Conservation (phyloP, 1,140 invertebrate species). For the Drosophila funebris region DNA sequence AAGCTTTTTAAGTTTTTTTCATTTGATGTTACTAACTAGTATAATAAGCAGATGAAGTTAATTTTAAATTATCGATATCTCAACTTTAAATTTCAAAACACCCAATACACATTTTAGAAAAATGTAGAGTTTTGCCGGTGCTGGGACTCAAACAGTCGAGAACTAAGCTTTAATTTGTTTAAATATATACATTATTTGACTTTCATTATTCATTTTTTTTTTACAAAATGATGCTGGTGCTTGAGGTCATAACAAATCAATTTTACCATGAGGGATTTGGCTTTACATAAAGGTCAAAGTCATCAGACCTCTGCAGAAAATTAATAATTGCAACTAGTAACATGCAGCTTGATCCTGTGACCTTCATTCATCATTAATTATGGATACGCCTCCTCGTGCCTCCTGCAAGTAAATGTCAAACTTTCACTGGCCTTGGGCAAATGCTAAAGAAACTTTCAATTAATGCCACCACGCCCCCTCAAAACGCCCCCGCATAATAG, state of each 20-base stretch:
- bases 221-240: constrained; percentile 2
- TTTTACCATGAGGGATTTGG: constrained; percentile 28
- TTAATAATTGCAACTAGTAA: constrained; percentile 11
- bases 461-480: constrained; percentile 11
- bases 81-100: too few relatives aligned
- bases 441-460: constrained; percentile 17
- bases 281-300: constrained; percentile 45
- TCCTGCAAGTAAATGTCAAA: constrained; percentile 37
- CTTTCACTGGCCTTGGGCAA: constrained; percentile 53
- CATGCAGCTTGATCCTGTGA: constrained; percentile 28
- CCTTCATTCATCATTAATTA: constrained; percentile 46
- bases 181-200: neutral
- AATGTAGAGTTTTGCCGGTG: too few relatives aligned
- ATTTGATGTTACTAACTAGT: too few relatives aligned
- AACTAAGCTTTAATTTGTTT: too few relatives aligned
- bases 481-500: constrained; percentile 25
- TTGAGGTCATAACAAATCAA: constrained; percentile 28
- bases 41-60: too few relatives aligned
- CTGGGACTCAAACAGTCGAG: too few relatives aligned
- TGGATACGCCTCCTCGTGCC: neutral
- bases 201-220: neutral
- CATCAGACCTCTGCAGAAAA: constrained; percentile 44
- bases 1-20: too few relatives aligned
- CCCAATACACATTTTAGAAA: too few relatives aligned
- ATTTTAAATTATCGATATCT: too few relatives aligned